Percentiles rank a stretch among this genome's conserved stretches.
phyloP scores from a whole-genome alignment of 2,888 invertebrate species.

The Nomada ruficornis region DNA sequence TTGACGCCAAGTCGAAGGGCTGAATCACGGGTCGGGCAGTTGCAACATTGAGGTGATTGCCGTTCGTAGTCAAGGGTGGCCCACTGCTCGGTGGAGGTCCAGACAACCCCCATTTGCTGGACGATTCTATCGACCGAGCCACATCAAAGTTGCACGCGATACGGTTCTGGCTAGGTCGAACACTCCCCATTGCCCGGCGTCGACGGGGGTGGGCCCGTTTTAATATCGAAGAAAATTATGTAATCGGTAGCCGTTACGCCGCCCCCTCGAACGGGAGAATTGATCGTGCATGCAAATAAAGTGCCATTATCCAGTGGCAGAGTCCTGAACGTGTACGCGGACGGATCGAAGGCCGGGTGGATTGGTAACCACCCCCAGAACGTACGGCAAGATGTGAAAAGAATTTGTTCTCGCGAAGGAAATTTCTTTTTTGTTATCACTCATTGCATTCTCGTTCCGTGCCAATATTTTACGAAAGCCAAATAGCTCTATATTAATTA shows the following conservation, averaged over 20 bases:
- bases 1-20: slow-evolving; percentile 74
- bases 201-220: slow-evolving; percentile 72
- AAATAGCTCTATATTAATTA: too few relatives aligned
- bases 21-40: slow-evolving; percentile 72
- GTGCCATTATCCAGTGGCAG: slow-evolving; percentile 75
- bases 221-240: slow-evolving; percentile 83
- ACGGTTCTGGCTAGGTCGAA: slow-evolving; percentile 57
- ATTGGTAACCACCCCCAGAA: slow-evolving; percentile 49
- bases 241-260: slow-evolving; percentile 79
- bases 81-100: slow-evolving; percentile 61
- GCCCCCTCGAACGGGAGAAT: slow-evolving; percentile 65
- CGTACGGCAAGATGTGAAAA: slow-evolving; percentile 65
- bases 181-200: slow-evolving; percentile 18
- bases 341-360: slow-evolving; percentile 23
- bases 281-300: slow-evolving; percentile 82
- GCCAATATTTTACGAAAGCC: too few relatives aligned
- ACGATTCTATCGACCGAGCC: slow-evolving; percentile 75
- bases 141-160: slow-evolving; percentile 83
- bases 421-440: too few relatives aligned
- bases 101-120: slow-evolving; percentile 60
- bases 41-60: slow-evolving; percentile 67
- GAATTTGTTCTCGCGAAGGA: slow-evolving; percentile 5
- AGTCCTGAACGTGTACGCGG: slow-evolving; percentile 62
- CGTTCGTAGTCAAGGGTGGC: slow-evolving; percentile 58
- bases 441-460: too few relatives aligned